Evolutionary conservation across 1,140 invertebrate species (phyloP), one percentile per base, ranked within the genome.

Genomic region (Proctacanthus coquilletti): DNA sequence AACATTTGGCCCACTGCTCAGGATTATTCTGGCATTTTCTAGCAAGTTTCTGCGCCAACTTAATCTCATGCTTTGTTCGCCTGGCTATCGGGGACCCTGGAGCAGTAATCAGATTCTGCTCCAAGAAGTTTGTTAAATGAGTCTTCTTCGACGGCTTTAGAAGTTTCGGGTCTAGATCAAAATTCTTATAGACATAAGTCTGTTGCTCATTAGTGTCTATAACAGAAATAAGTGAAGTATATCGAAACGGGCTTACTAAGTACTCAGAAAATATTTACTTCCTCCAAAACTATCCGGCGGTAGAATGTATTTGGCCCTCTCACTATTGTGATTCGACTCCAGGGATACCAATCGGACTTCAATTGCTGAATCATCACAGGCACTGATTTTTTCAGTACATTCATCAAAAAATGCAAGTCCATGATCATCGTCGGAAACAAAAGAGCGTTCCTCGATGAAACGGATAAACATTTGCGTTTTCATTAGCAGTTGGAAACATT

Each of bases 371-470:
- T 72, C 66, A 47, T 72, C 74, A 43, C 72, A 70, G 36, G 71
- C 68, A 29, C 70, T 69, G 13, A 81, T 68, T 42, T 74, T 68
- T 61, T 95, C 91, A 1, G 84, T 49, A 34, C 93, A 98, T 57
- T 98, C 92, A 62, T 98, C 95, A 57, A 98, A 98, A 66, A 98
- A 98, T 9, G 91, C 87, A 37, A 98, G 65, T 2, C 78, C 78
- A 60, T 76, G 74, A 66, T 98, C 91, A 59, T 89, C 89, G 50
- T 97, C 92, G 10, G 91, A 94, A 0, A 98, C 88, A 66, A 98
- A 98, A 48, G 91, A 96, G 23, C 94, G 72, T 64, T 99, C 95
- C 65, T 98, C 94, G 46, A 99, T 97, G 62, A 98, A 98, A 29
- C 91, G 77, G 40, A 88, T 94, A 61, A 97, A 98, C 82, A 94